A percentile compares a stretch with the other conserved stretches of the same genome.
Evolutionary conservation across 2,113 vertebrate genomes (phyloP).

Genomic region (Bostrychus sinensis): DNA sequence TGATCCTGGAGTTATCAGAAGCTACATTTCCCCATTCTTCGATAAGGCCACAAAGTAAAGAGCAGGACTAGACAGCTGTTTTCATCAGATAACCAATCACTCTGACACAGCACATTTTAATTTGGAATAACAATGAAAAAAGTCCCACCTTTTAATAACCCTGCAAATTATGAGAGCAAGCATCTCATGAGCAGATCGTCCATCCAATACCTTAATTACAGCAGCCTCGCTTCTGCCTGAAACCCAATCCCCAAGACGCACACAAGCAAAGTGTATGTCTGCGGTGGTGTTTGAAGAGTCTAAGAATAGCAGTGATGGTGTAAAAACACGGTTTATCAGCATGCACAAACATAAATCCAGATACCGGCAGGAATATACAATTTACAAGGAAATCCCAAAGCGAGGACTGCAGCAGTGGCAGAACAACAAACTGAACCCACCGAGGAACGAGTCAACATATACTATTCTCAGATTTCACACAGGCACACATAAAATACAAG

Average conservation of each 20-base stretch:
- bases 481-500: background rate
- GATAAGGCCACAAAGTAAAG: background rate
- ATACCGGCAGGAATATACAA: constrained; percentile 17
- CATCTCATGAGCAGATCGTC: constrained; percentile 46
- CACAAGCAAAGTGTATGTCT: constrained; percentile 18
- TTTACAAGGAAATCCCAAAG: constrained; percentile 18
- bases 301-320: constrained; percentile 32
- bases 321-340: constrained; percentile 43
- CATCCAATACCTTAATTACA: constrained; percentile 54
- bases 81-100: constrained; percentile 32
- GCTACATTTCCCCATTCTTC: constrained; percentile 2
- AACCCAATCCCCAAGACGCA: constrained; percentile 26
- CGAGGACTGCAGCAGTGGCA: background rate
- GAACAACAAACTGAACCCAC: background rate
- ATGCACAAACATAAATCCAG: constrained; percentile 31
- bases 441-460: background rate
- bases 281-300: constrained; percentile 19
- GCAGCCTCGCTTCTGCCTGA: constrained; percentile 24
- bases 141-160: constrained; percentile 68
- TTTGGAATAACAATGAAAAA: constrained; percentile 52
- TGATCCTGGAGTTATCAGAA: no score
- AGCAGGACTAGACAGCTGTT: constrained; percentile 14
- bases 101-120: constrained; percentile 49
- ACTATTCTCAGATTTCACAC: constrained; percentile 3
- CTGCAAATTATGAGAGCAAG: constrained; percentile 49